phyloP scores from a whole-genome alignment of 37 sponge, comb jelly and placozoan species.

The Bolinopsis microptera region DNA sequence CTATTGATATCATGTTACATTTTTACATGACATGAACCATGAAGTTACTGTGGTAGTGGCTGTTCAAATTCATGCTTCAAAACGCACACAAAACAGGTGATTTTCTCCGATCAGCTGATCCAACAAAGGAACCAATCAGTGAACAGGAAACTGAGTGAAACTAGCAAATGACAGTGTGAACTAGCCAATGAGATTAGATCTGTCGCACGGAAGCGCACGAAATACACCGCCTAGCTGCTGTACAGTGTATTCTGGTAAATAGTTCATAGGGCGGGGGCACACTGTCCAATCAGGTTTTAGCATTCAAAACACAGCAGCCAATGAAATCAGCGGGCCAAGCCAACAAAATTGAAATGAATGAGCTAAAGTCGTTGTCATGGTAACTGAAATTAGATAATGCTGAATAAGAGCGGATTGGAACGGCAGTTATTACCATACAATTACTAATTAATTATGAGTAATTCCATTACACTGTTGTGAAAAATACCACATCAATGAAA shows the following conservation, averaged over 20 bases:
- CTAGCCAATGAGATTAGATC: background rate
- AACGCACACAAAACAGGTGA: too few species aligned
- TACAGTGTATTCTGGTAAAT: background rate
- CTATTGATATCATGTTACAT: too few species aligned
- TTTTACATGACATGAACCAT: too few species aligned
- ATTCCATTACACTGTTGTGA: too few species aligned
- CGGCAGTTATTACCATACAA: background rate
- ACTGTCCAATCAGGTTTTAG: background rate
- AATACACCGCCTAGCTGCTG: background rate
- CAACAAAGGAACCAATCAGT: too few species aligned
- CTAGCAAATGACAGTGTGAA: background rate
- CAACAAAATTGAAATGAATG: background rate
- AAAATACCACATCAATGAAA: too few species aligned
- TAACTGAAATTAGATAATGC: background rate
- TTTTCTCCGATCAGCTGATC: too few species aligned
- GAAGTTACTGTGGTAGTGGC: too few species aligned
- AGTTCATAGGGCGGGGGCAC: background rate
- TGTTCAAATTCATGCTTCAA: too few species aligned
- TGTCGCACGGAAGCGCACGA: background rate
- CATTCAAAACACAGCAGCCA: constrained; percentile 25
- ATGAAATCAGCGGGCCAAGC: background rate
- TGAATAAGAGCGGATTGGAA: background rate
- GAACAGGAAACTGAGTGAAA: background rate
- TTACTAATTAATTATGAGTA: too few species aligned
- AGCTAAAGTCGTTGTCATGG: background rate